These are phyloP conservation scores for Trissolcus brochymenae DNA, from an alignment of 2,888 invertebrate species.

Conservation along the genomic window DNA sequence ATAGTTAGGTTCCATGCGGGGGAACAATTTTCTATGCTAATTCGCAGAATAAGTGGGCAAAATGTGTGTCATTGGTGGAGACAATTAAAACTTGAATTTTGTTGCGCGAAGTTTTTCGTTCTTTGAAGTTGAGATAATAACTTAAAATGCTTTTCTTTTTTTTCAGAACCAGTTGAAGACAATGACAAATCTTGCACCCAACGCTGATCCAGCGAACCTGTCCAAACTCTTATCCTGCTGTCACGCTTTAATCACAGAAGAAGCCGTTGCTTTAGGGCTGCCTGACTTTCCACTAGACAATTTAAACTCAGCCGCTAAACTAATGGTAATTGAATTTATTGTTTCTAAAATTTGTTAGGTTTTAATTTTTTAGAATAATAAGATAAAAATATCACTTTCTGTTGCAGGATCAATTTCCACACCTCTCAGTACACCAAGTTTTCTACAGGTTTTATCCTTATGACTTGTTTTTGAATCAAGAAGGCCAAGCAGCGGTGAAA, in stretches of 20 bases:
- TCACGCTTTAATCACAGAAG: conserved; percentile 87
- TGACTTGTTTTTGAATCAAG: conserved; percentile 85
- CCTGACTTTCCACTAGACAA: conserved; percentile 95
- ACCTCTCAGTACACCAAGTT: conserved; percentile 82
- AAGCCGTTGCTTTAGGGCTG: conserved; percentile 83
- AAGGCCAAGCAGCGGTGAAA: conserved; percentile 85
- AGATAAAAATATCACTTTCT: conserved; percentile 6
- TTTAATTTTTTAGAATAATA: background rate
- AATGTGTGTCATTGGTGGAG: conserved; percentile 37
- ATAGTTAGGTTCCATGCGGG: conserved; percentile 62
- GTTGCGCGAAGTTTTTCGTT: background rate
- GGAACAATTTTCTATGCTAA: conserved; percentile 66
- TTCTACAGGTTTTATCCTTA: conserved; percentile 90
- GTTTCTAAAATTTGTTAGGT: background rate
- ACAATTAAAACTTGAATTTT: conserved; percentile 11
- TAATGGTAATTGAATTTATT: conserved; percentile 78
- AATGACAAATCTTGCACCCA: conserved; percentile 78
- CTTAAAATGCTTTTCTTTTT: conserved; percentile 6
- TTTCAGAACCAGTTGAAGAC: conserved; percentile 80
- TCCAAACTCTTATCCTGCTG: conserved; percentile 80
- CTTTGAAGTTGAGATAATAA: background rate
- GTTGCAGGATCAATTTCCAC: conserved; percentile 84
- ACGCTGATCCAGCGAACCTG: conserved; percentile 77
- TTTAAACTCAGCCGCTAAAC: conserved; percentile 81
- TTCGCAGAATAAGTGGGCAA: conserved; percentile 64